These are phyloP conservation scores for Pristionchus japonicus DNA, from an alignment of 2,888 invertebrate genomes.

Conservation along the genomic window DNA sequence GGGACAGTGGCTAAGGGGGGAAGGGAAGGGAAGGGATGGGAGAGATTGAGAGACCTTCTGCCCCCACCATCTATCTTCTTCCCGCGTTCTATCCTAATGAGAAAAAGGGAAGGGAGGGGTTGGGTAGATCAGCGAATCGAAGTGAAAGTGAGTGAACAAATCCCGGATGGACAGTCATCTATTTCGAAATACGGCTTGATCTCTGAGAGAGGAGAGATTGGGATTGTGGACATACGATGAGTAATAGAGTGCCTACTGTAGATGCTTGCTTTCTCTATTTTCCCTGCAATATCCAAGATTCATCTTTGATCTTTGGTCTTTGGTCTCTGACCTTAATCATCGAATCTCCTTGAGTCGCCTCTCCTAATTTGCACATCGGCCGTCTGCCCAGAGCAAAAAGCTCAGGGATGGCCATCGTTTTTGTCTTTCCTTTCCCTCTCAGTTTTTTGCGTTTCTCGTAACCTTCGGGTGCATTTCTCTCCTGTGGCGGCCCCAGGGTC, in stretches of 20 bases:
- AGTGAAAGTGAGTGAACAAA: neutral
- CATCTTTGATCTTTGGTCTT: conserved; percentile 22
- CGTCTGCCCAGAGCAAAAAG: neutral
- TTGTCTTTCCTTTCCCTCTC: neutral
- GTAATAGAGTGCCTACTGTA: neutral
- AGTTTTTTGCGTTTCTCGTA: neutral
- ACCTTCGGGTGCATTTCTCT: neutral
- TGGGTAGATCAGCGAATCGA: neutral
- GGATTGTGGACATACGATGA: neutral
- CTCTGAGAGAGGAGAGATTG: too few species aligned
- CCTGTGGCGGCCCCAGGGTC: conserved; percentile 30
- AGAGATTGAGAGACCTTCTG: conserved; percentile 25
- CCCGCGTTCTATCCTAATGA: neutral
- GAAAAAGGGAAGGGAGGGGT: neutral
- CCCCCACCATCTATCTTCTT: conserved; percentile 3
- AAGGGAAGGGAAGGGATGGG: neutral
- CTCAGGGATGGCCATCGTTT: neutral
- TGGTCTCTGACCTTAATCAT: neutral
- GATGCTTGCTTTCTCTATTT: neutral
- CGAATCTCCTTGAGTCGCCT: neutral
- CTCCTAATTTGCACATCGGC: neutral
- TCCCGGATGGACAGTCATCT: neutral
- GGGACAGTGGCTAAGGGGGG: conserved; percentile 21
- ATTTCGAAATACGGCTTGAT: neutral
- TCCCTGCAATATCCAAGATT: neutral